Conservation (phyloP, 2,888 invertebrate genomes). For the Callyntrura sp. region DNA sequence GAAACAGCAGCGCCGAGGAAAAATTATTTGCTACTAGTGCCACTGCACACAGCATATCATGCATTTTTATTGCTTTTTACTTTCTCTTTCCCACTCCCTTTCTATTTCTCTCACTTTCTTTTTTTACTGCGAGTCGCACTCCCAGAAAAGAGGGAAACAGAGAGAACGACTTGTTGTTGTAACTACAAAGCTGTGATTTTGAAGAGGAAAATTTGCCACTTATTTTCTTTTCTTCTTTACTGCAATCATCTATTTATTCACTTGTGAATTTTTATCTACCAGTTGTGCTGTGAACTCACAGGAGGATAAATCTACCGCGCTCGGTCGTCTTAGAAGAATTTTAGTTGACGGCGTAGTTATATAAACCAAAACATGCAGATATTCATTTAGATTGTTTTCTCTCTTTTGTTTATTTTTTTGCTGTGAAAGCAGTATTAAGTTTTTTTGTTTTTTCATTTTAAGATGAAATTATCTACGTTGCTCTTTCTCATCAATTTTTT, state of each 20-base stretch:
- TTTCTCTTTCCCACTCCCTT: background rate
- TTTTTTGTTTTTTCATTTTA: background rate
- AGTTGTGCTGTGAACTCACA: too few relatives aligned
- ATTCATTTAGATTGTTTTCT: background rate
- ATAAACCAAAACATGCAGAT: background rate
- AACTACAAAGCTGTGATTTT: background rate
- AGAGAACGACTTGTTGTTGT: background rate
- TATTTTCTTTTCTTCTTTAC: slow-evolving; percentile 19
- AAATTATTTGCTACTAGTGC: background rate
- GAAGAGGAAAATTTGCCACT: slow-evolving; percentile 22
- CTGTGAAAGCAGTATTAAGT: background rate
- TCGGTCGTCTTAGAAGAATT: too few relatives aligned
- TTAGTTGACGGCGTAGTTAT: background rate
- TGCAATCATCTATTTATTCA: slow-evolving; percentile 27
- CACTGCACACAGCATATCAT: background rate
- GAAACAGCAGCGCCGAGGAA: background rate
- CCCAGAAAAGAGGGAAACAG: background rate
- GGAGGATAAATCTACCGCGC: too few relatives aligned
- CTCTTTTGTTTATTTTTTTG: background rate
- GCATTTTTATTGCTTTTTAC: slow-evolving; percentile 31
- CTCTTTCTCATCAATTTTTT: background rate
- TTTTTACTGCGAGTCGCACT: background rate
- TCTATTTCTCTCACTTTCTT: too few relatives aligned
- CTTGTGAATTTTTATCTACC: background rate
- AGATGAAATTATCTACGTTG: slow-evolving; percentile 22